Percentiles rank a stretch among this genome's conserved stretches.
These are phyloP conservation scores for Macroramphosus scolopax DNA, from an alignment of 2,797 vertebrate species.

Conservation along the genomic window DNA sequence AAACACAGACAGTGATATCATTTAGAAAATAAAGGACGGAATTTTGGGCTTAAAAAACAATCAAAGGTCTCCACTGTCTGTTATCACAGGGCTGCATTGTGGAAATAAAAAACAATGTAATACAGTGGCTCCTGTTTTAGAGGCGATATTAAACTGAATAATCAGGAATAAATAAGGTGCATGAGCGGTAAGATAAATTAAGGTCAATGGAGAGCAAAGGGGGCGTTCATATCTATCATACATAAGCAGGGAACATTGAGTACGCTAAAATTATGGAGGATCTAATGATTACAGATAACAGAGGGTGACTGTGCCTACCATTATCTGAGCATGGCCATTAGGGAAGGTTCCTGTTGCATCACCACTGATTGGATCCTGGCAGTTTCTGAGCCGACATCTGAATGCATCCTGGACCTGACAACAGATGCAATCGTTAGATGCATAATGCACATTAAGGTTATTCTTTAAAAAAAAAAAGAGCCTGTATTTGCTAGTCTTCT, in stretches of 20 bases:
- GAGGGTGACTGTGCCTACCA: constrained; percentile 81
- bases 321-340: constrained; percentile 98
- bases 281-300: constrained; percentile 39
- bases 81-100: too few relatives aligned
- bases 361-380: constrained; percentile 95
- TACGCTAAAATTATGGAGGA: constrained; percentile 43
- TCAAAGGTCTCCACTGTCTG: too few relatives aligned
- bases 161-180: constrained; percentile 9
- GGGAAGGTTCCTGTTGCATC: constrained; percentile 98
- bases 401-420: constrained; percentile 96
- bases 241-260: constrained; percentile 53
- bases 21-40: constrained; percentile 59
- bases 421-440: constrained; percentile 3
- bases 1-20: constrained; percentile 55
- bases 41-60: constrained; percentile 36
- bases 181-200: constrained; percentile 31
- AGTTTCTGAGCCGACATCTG: constrained; percentile 97
- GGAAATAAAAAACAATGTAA: constrained; percentile 46
- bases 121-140: constrained; percentile 35
- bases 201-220: constrained; percentile 44
- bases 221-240: constrained; percentile 45
- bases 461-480: too few relatives aligned
- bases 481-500: too few relatives aligned
- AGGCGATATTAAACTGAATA: constrained; percentile 25
- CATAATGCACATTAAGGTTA: too few relatives aligned